Percentiles rank a stretch among this genome's conserved stretches.
These are phyloP conservation scores for Archips crataeganus DNA, from an alignment of 2,888 invertebrate genomes.

Conservation along the genomic window DNA sequence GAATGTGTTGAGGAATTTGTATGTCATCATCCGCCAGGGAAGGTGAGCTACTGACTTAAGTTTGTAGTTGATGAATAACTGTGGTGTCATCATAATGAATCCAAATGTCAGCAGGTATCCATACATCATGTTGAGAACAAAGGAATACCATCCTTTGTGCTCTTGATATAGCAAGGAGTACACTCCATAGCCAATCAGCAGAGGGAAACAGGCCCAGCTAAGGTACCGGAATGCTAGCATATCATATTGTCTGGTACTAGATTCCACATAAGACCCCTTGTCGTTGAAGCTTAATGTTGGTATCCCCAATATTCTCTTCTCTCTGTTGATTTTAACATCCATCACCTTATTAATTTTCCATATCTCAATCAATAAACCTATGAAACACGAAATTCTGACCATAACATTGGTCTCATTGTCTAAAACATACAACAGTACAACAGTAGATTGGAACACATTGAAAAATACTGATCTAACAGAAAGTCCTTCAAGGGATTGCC, in stretches of 20 bases:
- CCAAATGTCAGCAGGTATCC: conserved; percentile 99
- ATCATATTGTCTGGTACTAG: conserved; percentile 97
- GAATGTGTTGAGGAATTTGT: conserved; percentile 99
- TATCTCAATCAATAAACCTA: conserved; percentile 97
- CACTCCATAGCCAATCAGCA: conserved; percentile 96
- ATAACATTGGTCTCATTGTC: conserved; percentile 99
- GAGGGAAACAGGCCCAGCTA: conserved; percentile 98
- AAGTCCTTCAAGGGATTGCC: conserved; percentile 98
- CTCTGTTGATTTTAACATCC: conserved; percentile 92
- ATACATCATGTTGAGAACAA: conserved; percentile 97
- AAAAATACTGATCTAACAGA: conserved; percentile 99
- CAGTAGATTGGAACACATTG: conserved; percentile 98
- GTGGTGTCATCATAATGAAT: conserved; percentile 99
- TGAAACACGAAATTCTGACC: conserved; percentile 96
- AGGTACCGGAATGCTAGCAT: conserved; percentile 98
- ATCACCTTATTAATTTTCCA: conserved; percentile 99
- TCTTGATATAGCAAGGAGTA: conserved; percentile 98
- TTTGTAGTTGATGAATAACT: conserved; percentile 99
- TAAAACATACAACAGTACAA: conserved; percentile 97
- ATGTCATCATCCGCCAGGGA: conserved; percentile 99
- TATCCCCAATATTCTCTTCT: conserved; percentile 91
- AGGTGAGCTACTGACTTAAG: conserved; percentile 99
- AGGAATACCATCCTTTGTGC: conserved; percentile 99
- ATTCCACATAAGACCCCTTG: conserved; percentile 98
- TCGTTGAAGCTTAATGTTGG: conserved; percentile 94